Evolutionary conservation across 2,888 invertebrate genomes (phyloP).

Genomic region (Dryomyza anilis): DNA sequence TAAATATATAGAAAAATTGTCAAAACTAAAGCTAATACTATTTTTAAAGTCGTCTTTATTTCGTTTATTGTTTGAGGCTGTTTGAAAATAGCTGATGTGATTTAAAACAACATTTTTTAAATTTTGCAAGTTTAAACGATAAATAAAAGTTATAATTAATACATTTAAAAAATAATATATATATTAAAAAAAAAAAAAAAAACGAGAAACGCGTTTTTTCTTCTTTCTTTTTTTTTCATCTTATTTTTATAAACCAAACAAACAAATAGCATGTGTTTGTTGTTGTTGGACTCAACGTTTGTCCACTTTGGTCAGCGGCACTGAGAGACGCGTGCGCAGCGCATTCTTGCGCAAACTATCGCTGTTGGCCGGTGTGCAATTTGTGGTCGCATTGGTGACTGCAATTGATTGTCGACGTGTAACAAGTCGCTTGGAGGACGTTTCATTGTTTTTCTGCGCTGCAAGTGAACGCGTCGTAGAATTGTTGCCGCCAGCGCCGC

Average conservation of each 20-base stretch:
- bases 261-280: background rate
- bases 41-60: too few relatives aligned
- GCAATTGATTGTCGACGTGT: conserved; percentile 61
- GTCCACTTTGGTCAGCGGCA: conserved; percentile 61
- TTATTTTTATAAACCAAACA: background rate
- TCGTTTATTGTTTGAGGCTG: too few relatives aligned
- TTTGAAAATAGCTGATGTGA: too few relatives aligned
- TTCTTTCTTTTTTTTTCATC: too few relatives aligned
- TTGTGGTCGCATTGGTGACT: conserved; percentile 22
- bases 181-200: background rate
- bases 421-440: conserved; percentile 46
- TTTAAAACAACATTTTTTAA: too few relatives aligned
- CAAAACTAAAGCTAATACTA: too few relatives aligned
- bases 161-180: too few relatives aligned
- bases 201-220: too few relatives aligned
- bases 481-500: conserved; percentile 29
- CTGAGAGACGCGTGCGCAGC: conserved; percentile 62
- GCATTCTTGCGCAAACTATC: conserved; percentile 38
- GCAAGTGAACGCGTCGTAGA: conserved; percentile 35
- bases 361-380: conserved; percentile 17
- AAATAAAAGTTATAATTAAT: too few relatives aligned
- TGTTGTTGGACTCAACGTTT: conserved; percentile 47
- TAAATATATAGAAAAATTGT: too few relatives aligned
- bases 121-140: too few relatives aligned
- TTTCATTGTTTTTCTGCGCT: conserved; percentile 6